Evolutionary conservation across 2,888 invertebrate genomes (phyloP), one percentile per base, ranked within the genome.

Genomic region (Neoscelio sp.): DNA sequence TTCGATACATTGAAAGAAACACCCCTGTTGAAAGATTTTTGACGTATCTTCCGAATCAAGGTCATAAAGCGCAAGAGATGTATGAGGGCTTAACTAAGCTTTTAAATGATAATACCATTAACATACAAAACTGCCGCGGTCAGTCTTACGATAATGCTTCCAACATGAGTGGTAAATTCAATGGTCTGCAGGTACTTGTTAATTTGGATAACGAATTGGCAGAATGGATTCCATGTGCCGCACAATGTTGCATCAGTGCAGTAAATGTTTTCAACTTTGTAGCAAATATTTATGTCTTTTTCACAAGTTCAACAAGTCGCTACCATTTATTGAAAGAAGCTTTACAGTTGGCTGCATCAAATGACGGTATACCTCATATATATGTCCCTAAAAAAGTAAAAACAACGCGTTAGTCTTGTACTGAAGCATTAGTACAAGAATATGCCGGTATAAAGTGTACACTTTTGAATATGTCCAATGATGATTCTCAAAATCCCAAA

Each of bases 81-180:
- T 58, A 67, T 26, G 33, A 73, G 7, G 60, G 42, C n/a, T 56
- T 80, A 58, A 71, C 54, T 38, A 38, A n/a, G 48, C 48, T 80
- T 64, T 56, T 80, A 6, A 38, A 60, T 18, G 48, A 70, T 23
- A 48, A 76, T 74, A 54, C 68, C 12, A 42, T 82, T 38, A 48
- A 77, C 15, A 75, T 82, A n/a, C 62, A 79, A 42, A 40, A 82
- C 70, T 80, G 80, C 20, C 65, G 80, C 52, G 75, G 80, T 5
- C 75, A 82, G 56, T 80, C 80, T 8, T 82, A 81, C 40, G 78
- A 82, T 58, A 82, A 82, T 48, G 82, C 81, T 6, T 76, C 78
- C 26, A 70, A 68, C 15, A 82, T 82, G 82, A 82, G 75, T 58
- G 81, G 79, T 7, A 68, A 62, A 28, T 77, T 64, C 35, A 71